Evolutionary conservation across 2,888 invertebrate genomes (phyloP).

Genomic region (Phaonia tiefii): DNA sequence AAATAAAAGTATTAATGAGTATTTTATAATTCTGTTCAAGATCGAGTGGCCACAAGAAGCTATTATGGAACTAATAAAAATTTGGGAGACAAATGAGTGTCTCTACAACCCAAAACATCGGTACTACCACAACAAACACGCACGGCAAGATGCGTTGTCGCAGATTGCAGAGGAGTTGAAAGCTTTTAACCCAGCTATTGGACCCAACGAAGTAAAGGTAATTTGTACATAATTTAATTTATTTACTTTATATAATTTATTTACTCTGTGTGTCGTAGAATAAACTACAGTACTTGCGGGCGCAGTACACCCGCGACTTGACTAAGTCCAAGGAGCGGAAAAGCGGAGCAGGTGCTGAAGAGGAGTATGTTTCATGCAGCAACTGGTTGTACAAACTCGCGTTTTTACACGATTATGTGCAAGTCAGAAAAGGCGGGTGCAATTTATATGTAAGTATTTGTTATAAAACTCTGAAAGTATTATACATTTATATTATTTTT

Average conservation of each 20-base stretch:
- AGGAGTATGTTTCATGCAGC: background rate
- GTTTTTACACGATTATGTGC: background rate
- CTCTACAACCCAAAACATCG: slow-evolving; percentile 7
- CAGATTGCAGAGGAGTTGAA: background rate
- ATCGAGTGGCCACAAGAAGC: slow-evolving; percentile 5
- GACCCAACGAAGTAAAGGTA: slow-evolving; percentile 11
- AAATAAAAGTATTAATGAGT: no score
- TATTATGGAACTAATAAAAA: background rate
- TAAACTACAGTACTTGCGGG: background rate
- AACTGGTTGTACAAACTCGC: background rate
- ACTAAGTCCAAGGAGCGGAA: background rate
- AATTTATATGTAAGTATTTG: slow-evolving; percentile 3
- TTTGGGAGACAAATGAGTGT: slow-evolving; percentile 9
- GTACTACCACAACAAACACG: slow-evolving; percentile 24
- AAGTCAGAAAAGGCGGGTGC: background rate
- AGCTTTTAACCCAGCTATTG: no score
- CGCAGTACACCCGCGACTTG: background rate
- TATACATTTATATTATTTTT: no score
- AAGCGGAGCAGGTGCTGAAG: background rate
- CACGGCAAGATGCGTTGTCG: background rate
- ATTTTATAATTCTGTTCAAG: no score
- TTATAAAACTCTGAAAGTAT: background rate
- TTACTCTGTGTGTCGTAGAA: background rate
- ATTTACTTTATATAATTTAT: background rate
- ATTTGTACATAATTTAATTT: background rate